A percentile compares a stretch with the other conserved stretches of the same genome.
Evolutionary conservation across 2,797 vertebrate genomes (phyloP).

Genomic region (Manis javanica): DNA sequence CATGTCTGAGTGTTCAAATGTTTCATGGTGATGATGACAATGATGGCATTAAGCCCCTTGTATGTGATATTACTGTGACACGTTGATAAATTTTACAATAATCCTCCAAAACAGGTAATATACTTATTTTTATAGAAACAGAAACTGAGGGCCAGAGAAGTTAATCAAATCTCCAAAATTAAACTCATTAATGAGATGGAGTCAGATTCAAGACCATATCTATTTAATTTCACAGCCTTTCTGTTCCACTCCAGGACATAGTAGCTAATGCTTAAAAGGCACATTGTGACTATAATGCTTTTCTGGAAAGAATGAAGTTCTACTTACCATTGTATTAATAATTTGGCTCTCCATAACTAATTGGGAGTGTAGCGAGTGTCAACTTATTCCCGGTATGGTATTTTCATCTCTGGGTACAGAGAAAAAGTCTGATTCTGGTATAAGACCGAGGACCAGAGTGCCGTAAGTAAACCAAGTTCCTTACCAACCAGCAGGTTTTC

Average conservation of each 20-base stretch:
- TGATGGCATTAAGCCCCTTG: neutral
- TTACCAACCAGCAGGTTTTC: neutral
- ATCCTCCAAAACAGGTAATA: neutral
- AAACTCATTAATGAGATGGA: neutral
- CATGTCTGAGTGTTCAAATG: neutral
- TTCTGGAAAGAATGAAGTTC: neutral
- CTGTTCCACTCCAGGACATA: neutral
- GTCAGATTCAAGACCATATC: neutral
- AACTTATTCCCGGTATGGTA: neutral
- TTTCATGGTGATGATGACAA: neutral
- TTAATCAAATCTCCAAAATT: neutral
- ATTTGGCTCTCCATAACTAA: neutral
- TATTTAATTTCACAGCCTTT: neutral
- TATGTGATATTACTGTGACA: neutral
- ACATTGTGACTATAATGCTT: neutral
- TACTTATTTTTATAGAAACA: neutral
- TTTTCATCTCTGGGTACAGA: neutral
- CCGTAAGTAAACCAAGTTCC: neutral
- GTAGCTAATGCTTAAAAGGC: neutral
- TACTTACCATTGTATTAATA: neutral
- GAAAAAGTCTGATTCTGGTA: neutral
- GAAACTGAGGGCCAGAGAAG: neutral
- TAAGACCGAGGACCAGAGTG: neutral
- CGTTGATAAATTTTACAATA: neutral
- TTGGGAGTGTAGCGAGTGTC: neutral